Evolutionary conservation across 2,797 vertebrate genomes (phyloP).

Genomic region (Chlorospingus semifuscus): DNA sequence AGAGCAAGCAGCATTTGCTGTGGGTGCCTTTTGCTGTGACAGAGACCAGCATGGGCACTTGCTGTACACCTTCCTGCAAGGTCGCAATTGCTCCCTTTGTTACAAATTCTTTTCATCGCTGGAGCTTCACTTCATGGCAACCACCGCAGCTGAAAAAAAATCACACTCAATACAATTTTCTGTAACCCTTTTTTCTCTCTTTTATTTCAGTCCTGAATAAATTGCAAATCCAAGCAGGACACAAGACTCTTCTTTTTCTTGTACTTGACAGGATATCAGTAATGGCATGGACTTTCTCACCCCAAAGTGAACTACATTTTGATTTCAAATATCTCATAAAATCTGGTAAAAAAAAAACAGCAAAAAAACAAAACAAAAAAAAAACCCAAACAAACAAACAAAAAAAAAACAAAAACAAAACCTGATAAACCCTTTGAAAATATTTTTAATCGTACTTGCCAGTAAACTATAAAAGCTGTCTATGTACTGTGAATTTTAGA

Average conservation of each 20-base stretch:
- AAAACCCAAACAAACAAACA: too few relatives aligned
- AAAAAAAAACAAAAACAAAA: not conserved
- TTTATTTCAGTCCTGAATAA: not conserved
- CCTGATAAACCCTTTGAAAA: not conserved
- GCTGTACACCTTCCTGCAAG: not conserved
- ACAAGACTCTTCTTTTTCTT: not conserved
- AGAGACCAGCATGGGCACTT: rapidly evolving
- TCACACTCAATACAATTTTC: not conserved
- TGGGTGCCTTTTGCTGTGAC: not conserved
- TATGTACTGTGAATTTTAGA: not conserved
- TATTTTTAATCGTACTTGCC: not conserved
- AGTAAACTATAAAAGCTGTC: not conserved
- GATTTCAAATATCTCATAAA: not conserved
- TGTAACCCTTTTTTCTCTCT: not conserved
- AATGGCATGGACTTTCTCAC: not conserved
- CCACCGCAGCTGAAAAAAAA: not conserved
- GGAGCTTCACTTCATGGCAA: not conserved
- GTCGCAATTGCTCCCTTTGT: not conserved
- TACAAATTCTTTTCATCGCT: not conserved
- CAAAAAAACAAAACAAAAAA: not conserved
- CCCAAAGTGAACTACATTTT: not conserved
- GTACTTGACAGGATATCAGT: not conserved
- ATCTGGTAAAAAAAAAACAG: not conserved
- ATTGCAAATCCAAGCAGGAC: not conserved
- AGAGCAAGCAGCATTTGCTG: not conserved